phyloP scores from a whole-genome alignment of 2,888 invertebrate genomes.

The Pterostichus niger region DNA sequence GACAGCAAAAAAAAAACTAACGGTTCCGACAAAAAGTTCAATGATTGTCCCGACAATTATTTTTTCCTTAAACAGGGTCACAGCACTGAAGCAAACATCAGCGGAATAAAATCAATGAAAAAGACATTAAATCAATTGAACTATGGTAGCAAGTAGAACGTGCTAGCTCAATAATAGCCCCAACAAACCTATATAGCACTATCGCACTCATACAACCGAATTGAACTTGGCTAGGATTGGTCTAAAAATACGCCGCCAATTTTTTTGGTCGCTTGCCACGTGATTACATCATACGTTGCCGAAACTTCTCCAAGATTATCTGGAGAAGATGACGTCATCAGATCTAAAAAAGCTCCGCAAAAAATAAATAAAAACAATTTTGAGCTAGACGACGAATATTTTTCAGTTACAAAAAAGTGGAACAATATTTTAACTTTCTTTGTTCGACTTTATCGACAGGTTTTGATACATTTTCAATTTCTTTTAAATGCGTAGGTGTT shows the following conservation, averaged over 20 bases:
- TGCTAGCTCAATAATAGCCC: neutral
- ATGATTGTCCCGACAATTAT: conserved; percentile 31
- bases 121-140: conserved; percentile 59
- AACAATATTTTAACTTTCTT: too few species aligned
- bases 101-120: conserved; percentile 42
- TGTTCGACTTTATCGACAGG: too few species aligned
- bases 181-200: neutral
- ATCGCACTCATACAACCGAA: conserved; percentile 27
- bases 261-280: conserved; percentile 55
- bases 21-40: conserved; percentile 25
- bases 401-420: neutral
- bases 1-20: conserved; percentile 22
- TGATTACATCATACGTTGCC: conserved; percentile 52
- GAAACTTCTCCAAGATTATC: conserved; percentile 62
- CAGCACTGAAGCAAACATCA: neutral
- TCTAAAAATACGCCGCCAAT: conserved; percentile 47
- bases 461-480: neutral
- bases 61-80: conserved; percentile 31
- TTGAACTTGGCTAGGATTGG: conserved; percentile 58
- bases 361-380: conserved; percentile 48
- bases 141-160: conserved; percentile 9
- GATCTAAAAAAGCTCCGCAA: conserved; percentile 17
- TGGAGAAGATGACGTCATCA: conserved; percentile 56
- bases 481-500: neutral
- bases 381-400: conserved; percentile 1